Percentiles rank a stretch among this genome's conserved stretches.
phyloP scores from a whole-genome alignment of 2,888 invertebrate species.

The Amphipyra berbera region DNA sequence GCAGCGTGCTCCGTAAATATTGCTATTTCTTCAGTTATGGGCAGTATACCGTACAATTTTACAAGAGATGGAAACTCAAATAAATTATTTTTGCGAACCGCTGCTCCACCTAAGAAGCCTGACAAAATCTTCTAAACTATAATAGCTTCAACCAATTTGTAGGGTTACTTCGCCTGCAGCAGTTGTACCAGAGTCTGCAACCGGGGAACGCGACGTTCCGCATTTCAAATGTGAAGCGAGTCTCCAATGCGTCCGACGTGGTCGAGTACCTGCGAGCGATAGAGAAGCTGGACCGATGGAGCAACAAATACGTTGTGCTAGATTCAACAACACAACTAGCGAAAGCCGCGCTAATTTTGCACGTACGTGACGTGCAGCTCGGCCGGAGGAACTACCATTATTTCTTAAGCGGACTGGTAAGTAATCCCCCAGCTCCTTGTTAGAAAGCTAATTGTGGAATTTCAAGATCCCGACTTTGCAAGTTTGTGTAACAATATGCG shows the following conservation, averaged over 20 bases:
- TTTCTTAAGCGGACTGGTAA: conserved; percentile 96
- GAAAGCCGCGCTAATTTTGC: conserved; percentile 95
- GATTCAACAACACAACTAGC: conserved; percentile 96
- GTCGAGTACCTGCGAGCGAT: conserved; percentile 94
- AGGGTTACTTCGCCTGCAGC: conserved; percentile 97
- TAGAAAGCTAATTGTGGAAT: conserved; percentile 45
- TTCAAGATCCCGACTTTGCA: conserved; percentile 29
- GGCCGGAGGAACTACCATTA: conserved; percentile 97
- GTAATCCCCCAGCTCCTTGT: conserved; percentile 72
- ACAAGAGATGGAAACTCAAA: neutral
- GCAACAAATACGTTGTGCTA: conserved; percentile 95
- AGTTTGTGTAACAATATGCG: conserved; percentile 30
- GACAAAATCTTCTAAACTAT: conserved; percentile 9
- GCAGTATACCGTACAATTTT: neutral
- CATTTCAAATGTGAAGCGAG: conserved; percentile 95
- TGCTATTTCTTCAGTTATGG: neutral
- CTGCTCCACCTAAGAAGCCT: neutral
- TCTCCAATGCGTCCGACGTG: conserved; percentile 95
- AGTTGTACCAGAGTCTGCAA: conserved; percentile 96
- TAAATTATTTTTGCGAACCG: neutral
- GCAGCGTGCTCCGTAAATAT: conserved; percentile 4
- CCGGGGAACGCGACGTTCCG: conserved; percentile 95
- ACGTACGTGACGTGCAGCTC: conserved; percentile 95
- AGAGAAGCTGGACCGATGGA: conserved; percentile 95
- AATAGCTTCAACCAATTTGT: conserved; percentile 48